Percentiles rank a stretch among this genome's conserved stretches.
phyloP scores from a whole-genome alignment of 2,113 vertebrate genomes.

The Polyodon spathula region DNA sequence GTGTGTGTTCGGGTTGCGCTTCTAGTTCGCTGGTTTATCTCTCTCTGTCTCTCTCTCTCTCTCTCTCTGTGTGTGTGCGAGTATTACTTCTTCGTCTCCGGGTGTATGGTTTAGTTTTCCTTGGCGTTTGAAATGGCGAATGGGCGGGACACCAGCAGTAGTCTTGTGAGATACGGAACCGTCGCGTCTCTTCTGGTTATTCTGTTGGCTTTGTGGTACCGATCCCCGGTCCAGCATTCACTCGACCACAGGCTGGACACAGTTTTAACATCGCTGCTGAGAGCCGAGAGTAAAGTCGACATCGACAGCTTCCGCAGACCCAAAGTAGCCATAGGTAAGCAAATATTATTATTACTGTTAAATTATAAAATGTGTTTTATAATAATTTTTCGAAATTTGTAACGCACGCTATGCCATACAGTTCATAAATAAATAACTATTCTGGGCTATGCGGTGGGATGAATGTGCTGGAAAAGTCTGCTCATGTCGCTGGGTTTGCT shows the following conservation, averaged over 20 bases:
- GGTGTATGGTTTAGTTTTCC: background rate
- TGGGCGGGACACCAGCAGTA: constrained; percentile 32
- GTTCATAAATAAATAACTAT: too few relatives aligned
- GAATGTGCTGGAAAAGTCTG: too few relatives aligned
- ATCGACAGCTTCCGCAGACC: constrained; percentile 43
- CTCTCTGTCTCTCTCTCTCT: too few relatives aligned
- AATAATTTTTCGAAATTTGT: too few relatives aligned
- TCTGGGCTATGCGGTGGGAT: too few relatives aligned
- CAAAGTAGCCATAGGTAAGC: constrained; percentile 58
- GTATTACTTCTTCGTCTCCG: background rate
- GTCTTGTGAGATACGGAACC: constrained; percentile 49
- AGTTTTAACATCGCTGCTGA: constrained; percentile 60
- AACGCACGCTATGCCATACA: too few relatives aligned
- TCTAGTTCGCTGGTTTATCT: too few relatives aligned
- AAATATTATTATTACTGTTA: too few relatives aligned
- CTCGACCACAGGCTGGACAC: constrained; percentile 55
- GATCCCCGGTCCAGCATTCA: constrained; percentile 33
- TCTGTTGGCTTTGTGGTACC: constrained; percentile 53
- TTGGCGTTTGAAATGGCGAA: constrained; percentile 27
- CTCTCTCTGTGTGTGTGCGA: background rate
- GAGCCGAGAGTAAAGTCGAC: constrained; percentile 59
- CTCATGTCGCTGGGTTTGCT: too few relatives aligned
- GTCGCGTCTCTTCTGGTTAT: constrained; percentile 47
- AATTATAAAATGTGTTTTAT: too few relatives aligned
- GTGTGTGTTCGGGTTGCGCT: too few relatives aligned